Conservation (phyloP, 2,113 vertebrate genomes). For the Xyliphius kryptos region DNA sequence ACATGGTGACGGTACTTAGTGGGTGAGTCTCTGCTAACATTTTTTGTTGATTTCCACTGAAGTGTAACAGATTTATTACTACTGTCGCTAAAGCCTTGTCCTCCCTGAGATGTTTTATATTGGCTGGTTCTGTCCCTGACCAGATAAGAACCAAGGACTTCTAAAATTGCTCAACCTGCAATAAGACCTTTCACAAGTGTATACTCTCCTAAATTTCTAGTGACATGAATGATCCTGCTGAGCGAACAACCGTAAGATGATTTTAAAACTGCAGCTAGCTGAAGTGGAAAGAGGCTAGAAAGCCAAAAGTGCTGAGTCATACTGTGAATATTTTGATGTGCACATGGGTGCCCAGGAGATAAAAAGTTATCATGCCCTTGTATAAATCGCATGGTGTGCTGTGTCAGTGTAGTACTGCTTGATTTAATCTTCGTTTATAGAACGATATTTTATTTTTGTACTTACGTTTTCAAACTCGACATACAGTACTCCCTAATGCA, state of each 20-base stretch:
- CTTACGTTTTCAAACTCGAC: neutral
- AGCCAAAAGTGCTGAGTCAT: conserved; percentile 30
- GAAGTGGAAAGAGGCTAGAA: conserved; percentile 23
- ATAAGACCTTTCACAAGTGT: conserved; percentile 47
- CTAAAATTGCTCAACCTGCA: conserved; percentile 63
- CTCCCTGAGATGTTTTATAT: conserved; percentile 46
- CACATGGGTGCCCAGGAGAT: conserved; percentile 13
- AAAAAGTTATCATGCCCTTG: conserved; percentile 28
- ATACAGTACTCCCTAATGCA: neutral
- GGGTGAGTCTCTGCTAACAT: conserved; percentile 71
- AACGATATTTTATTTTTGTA: neutral
- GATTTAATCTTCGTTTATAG: neutral
- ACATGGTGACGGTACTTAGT: conserved; percentile 93
- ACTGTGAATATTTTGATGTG: conserved; percentile 11
- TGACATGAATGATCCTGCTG: conserved; percentile 35
- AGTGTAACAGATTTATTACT: conserved; percentile 50
- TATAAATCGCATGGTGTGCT: conserved; percentile 11
- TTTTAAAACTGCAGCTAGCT: conserved; percentile 32
- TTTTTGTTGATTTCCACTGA: conserved; percentile 35
- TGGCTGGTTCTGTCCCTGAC: conserved; percentile 46
- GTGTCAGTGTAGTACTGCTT: neutral
- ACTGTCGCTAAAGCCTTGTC: conserved; percentile 47
- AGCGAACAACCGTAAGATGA: conserved; percentile 32
- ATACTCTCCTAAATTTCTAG: conserved; percentile 49
- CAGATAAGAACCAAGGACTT: conserved; percentile 64